These are phyloP conservation scores for Colletes collaris DNA, from an alignment of 2,888 invertebrate genomes.

Conservation along the genomic window DNA sequence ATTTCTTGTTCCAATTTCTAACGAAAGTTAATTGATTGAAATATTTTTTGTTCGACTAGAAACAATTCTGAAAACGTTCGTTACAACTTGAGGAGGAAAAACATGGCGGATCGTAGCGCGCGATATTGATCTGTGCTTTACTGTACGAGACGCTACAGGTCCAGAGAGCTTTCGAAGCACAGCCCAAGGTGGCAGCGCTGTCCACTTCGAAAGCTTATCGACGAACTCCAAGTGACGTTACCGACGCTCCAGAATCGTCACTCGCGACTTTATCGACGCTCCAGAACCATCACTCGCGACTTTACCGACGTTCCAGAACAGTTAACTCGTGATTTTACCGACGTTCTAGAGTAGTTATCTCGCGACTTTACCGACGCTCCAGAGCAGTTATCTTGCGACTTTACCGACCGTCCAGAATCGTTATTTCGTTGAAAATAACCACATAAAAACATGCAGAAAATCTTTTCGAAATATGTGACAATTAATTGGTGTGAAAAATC, in stretches of 20 bases:
- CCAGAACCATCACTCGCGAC: neutral
- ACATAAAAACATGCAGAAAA: too few relatives aligned
- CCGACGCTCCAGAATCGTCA: neutral
- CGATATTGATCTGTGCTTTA: constrained; percentile 34
- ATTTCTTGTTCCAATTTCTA: too few relatives aligned
- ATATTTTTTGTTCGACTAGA: too few relatives aligned
- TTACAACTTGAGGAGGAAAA: neutral
- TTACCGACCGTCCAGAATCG: too few relatives aligned
- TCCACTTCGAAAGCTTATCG: constrained; percentile 29
- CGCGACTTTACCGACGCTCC: too few relatives aligned
- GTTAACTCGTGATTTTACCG: neutral
- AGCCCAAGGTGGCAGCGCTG: constrained; percentile 40
- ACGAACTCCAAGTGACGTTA: neutral
- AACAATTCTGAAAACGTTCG: too few relatives aligned
- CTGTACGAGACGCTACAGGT: neutral
- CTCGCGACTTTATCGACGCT: constrained; percentile 43
- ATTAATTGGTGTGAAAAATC: too few relatives aligned
- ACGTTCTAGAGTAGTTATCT: neutral
- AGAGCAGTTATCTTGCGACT: too few relatives aligned
- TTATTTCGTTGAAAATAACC: too few relatives aligned
- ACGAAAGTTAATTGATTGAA: too few relatives aligned
- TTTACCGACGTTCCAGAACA: too few relatives aligned
- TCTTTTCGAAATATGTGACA: too few relatives aligned
- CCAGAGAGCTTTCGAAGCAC: constrained; percentile 25
- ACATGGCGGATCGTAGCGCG: constrained; percentile 27